Percentiles rank a stretch among this genome's conserved stretches.
phyloP scores from a whole-genome alignment of 2,888 invertebrate genomes.

The Lacanobia wlatinum region DNA sequence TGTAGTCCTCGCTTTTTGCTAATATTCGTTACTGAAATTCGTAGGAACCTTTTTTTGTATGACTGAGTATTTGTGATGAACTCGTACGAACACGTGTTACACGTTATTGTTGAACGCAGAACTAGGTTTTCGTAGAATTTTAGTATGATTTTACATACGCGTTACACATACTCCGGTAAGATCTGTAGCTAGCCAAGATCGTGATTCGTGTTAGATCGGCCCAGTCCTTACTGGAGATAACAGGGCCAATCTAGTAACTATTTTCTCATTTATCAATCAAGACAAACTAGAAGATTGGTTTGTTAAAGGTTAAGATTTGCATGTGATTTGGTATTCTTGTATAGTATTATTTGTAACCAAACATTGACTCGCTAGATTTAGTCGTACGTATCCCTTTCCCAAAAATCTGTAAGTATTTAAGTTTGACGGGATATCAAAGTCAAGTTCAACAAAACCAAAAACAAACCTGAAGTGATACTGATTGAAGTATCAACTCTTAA shows the following conservation, averaged over 20 bases:
- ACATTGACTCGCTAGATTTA: not conserved
- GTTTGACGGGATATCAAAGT: not conserved
- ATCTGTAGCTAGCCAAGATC: not conserved
- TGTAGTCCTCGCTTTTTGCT: too few relatives aligned
- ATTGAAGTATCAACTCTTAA: not conserved
- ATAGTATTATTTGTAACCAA: not conserved
- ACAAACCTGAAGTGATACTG: not conserved
- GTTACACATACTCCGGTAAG: not conserved
- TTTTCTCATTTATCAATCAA: constrained; percentile 34
- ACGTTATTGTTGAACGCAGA: constrained; percentile 3
- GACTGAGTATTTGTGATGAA: constrained; percentile 1
- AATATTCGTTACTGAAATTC: not conserved
- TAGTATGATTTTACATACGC: not conserved
- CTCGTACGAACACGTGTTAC: not conserved
- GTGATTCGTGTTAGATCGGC: constrained; percentile 10
- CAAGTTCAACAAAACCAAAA: not conserved
- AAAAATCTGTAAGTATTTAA: not conserved
- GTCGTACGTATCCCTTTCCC: not conserved
- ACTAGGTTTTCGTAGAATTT: constrained; percentile 20
- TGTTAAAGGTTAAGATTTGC: constrained; percentile 8
- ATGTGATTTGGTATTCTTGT: constrained; percentile 5
- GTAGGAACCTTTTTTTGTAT: not conserved
- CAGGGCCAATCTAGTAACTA: constrained; percentile 23
- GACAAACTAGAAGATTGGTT: constrained; percentile 30
- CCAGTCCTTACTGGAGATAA: constrained; percentile 7